Evolutionary conservation across 1,140 invertebrate species (phyloP).

Genomic region (Drosophila willistoni): DNA sequence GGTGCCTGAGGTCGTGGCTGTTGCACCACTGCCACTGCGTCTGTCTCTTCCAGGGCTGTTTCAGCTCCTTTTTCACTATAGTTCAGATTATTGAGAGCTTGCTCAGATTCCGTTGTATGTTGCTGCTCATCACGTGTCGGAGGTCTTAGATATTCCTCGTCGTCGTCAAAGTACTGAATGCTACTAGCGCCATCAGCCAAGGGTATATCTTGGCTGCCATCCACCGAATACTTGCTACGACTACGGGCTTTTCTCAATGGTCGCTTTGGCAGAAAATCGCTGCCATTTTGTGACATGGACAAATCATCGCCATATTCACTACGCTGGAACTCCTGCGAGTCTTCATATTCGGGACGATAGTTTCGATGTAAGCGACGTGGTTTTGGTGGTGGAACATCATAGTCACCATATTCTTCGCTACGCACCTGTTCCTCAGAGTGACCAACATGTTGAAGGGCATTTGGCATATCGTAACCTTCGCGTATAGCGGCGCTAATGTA

Average conservation of each 20-base stretch:
- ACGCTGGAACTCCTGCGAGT: constrained; percentile 78
- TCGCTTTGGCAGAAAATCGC: constrained; percentile 75
- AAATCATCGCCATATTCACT: constrained; percentile 77
- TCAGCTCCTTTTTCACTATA: constrained; percentile 30
- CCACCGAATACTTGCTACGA: constrained; percentile 82
- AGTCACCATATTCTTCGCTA: constrained; percentile 60
- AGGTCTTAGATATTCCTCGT: constrained; percentile 76
- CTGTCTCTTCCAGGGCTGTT: constrained; percentile 31
- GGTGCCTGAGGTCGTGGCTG: constrained; percentile 63
- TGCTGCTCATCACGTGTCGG: constrained; percentile 47
- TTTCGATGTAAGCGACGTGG: constrained; percentile 70
- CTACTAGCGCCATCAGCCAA: constrained; percentile 66
- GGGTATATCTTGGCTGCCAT: constrained; percentile 78
- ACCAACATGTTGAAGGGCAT: constrained; percentile 86
- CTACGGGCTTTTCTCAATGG: constrained; percentile 76
- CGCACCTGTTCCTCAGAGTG: constrained; percentile 48
- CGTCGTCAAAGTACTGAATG: constrained; percentile 77
- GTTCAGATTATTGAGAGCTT: constrained; percentile 65
- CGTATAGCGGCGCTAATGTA: constrained; percentile 91
- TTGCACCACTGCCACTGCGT: constrained; percentile 25
- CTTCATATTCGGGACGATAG: constrained; percentile 64
- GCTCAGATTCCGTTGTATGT: constrained; percentile 33
- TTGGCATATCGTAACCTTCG: constrained; percentile 89
- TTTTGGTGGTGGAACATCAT: constrained; percentile 79
- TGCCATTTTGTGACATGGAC: constrained; percentile 80